Evolutionary conservation across 2,888 invertebrate species (phyloP).

Genomic region (Drosophila pseudotakahashii): DNA sequence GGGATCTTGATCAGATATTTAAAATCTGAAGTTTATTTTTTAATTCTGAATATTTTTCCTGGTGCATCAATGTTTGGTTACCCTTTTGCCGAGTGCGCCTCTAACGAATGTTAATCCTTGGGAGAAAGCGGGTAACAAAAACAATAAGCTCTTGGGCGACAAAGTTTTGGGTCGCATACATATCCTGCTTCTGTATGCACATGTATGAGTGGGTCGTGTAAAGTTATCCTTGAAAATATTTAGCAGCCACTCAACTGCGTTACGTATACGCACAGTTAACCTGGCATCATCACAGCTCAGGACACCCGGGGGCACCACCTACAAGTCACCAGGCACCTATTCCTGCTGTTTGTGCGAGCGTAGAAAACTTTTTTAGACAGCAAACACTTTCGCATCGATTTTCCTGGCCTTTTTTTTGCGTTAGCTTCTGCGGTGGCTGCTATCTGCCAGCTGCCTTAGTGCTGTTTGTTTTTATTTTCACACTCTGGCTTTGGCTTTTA

Average conservation of each 20-base stretch:
- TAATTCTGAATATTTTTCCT: neutral
- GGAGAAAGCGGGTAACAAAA: conserved; percentile 43
- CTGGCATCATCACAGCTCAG: conserved; percentile 56
- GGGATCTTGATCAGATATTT: too few species aligned
- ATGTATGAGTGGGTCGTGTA: conserved; percentile 60
- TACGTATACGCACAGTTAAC: conserved; percentile 78
- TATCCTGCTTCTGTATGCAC: conserved; percentile 23
- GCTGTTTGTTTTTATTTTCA: conserved; percentile 68
- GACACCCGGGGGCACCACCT: conserved; percentile 63
- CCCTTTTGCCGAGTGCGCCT: conserved; percentile 30
- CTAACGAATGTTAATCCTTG: conserved; percentile 60
- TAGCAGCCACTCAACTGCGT: conserved; percentile 69
- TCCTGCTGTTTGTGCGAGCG: conserved; percentile 10
- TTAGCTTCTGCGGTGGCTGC: conserved; percentile 31
- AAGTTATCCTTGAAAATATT: conserved; percentile 80
- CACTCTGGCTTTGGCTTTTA: conserved; percentile 59
- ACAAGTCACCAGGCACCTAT: conserved; percentile 58
- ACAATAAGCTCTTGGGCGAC: conserved; percentile 63
- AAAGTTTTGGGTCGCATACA: conserved; percentile 62
- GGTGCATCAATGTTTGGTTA: neutral
- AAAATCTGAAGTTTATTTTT: neutral
- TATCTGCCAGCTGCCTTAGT: conserved; percentile 50
- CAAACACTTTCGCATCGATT: conserved; percentile 76
- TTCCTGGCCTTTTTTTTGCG: conserved; percentile 38
- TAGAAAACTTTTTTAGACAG: conserved; percentile 60